phyloP scores from a whole-genome alignment of 92 coral and sea anemone species.

The Zoanthus solanderi region DNA sequence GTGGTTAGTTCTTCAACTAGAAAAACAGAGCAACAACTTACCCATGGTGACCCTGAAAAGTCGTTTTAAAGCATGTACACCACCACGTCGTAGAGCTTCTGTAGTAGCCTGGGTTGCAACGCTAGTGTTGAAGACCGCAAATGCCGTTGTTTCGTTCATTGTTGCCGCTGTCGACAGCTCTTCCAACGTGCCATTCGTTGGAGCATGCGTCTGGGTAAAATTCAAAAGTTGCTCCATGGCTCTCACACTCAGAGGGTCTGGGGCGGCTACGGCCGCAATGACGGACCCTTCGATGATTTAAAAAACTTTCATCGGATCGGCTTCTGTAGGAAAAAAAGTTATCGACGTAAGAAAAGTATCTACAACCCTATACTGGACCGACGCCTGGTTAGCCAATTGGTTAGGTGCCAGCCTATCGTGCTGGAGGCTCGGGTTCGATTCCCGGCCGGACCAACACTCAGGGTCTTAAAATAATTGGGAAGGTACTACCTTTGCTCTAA shows the following conservation, averaged over 20 bases:
- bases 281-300: constrained; percentile 1
- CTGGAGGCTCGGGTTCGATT: no score
- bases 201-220: background rate
- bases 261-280: constrained; percentile 15
- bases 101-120: background rate
- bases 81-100: constrained; percentile 5
- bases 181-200: background rate
- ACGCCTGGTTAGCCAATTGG: no score
- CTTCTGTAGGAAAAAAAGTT: background rate
- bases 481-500: no score
- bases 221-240: constrained; percentile 29
- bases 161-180: constrained; percentile 16
- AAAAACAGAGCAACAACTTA: background rate
- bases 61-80: constrained; percentile 11
- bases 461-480: no score
- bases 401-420: no score
- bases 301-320: background rate
- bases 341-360: background rate
- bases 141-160: background rate
- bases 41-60: constrained; percentile 23
- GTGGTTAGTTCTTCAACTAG: no score
- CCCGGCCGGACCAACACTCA: no score
- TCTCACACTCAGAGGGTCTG: background rate
- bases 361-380: no score
- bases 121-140: background rate